Evolutionary conservation across 64 coral and sea anemone species (phyloP).

Genomic region (Stylophora pistillata): DNA sequence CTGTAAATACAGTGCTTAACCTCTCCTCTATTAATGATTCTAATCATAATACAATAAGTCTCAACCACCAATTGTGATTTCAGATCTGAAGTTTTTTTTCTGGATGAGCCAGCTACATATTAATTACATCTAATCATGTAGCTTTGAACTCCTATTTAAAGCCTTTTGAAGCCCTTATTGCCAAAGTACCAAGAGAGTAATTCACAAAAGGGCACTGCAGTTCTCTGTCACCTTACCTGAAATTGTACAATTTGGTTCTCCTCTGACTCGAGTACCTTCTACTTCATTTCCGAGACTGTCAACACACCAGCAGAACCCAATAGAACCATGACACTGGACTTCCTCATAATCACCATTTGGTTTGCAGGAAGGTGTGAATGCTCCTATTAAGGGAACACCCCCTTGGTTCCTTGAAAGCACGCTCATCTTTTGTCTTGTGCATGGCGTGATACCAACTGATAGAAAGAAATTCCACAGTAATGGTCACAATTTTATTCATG

Average conservation of each 20-base stretch:
- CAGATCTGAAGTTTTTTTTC: too few relatives aligned
- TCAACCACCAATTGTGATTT: too few relatives aligned
- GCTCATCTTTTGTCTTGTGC: neutral
- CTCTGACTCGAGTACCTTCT: neutral
- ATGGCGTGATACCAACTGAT: conserved; percentile 21
- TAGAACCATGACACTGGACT: conserved; percentile 77
- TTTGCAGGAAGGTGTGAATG: conserved; percentile 58
- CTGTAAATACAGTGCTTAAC: too few relatives aligned
- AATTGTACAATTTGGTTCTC: conserved; percentile 28
- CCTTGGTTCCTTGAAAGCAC: neutral
- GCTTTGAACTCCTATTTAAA: too few relatives aligned
- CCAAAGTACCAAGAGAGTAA: neutral
- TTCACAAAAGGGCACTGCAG: too few relatives aligned
- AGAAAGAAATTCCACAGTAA: neutral
- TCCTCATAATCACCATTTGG: conserved; percentile 69
- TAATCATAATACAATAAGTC: too few relatives aligned
- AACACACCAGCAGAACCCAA: conserved; percentile 79
- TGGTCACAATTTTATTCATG: too few relatives aligned
- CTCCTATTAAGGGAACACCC: conserved; percentile 20
- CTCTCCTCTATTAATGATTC: too few relatives aligned
- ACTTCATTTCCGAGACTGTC: conserved; percentile 52
- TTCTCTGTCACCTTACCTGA: conserved; percentile 15
- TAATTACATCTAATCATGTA: too few relatives aligned
- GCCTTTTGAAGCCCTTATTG: too few relatives aligned
- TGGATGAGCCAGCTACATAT: too few relatives aligned